A percentile compares a stretch with the other conserved stretches of the same genome.
Evolutionary conservation across 1,140 invertebrate species (phyloP).

Genomic region (Varroa destructor): DNA sequence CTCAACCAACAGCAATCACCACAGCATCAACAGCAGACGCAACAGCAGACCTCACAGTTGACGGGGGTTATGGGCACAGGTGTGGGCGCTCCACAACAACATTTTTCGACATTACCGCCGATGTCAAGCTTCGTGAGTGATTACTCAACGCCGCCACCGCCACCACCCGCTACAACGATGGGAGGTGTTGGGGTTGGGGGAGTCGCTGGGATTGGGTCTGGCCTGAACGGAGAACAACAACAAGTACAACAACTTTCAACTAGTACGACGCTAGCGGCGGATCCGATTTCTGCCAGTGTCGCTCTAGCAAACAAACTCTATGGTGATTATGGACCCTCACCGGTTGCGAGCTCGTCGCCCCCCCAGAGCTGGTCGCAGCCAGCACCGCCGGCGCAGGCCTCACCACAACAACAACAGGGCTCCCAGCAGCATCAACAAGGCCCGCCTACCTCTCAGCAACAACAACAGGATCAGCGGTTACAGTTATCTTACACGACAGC

Average conservation of each 20-base stretch:
- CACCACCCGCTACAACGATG: background rate
- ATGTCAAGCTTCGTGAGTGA: constrained; percentile 20
- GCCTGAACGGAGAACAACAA: background rate
- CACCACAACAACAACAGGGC: too few species aligned
- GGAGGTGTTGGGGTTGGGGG: background rate
- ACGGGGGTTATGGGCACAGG: too few species aligned
- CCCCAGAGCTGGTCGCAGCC: constrained; percentile 1
- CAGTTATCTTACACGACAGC: background rate
- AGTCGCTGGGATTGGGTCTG: background rate
- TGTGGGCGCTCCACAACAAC: background rate
- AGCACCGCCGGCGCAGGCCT: background rate
- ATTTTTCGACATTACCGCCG: constrained; percentile 4
- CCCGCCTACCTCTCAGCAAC: too few species aligned
- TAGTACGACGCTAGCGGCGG: too few species aligned
- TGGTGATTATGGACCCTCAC: background rate
- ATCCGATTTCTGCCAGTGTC: too few species aligned
- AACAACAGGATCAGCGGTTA: background rate
- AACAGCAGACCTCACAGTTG: too few species aligned
- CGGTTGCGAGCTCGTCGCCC: background rate
- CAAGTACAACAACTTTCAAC: background rate
- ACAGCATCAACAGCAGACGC: too few species aligned
- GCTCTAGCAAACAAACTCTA: constrained; percentile 21
- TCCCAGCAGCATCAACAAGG: too few species aligned
- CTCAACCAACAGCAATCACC: too few species aligned
- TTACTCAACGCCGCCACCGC: constrained; percentile 3